A percentile compares a stretch with the other conserved stretches of the same genome.
phyloP scores from a whole-genome alignment of 2,113 vertebrate species.

The Rhipidura dahli region DNA sequence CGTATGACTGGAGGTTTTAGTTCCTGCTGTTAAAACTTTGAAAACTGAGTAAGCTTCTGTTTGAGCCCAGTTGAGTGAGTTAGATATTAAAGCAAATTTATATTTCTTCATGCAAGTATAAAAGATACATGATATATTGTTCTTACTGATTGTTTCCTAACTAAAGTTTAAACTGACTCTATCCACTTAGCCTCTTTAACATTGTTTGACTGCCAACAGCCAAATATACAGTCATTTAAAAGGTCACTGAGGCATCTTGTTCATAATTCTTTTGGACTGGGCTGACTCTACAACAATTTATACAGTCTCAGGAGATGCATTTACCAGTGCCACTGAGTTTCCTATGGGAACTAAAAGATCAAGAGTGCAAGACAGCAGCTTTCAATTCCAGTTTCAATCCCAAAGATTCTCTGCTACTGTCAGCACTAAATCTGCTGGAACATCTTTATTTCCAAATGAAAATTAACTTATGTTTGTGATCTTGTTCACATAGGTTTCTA shows the following conservation, averaged over 20 bases:
- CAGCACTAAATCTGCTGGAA: background rate
- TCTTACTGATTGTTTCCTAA: background rate
- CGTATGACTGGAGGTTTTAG: background rate
- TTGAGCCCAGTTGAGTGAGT: background rate
- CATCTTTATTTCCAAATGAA: background rate
- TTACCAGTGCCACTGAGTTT: background rate
- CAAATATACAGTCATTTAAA: background rate
- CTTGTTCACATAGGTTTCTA: background rate
- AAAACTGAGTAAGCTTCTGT: background rate
- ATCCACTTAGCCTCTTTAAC: background rate
- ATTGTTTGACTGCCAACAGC: background rate
- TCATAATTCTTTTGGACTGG: background rate
- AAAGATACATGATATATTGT: background rate
- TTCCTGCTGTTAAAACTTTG: background rate
- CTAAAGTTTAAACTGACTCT: slow-evolving; percentile 27
- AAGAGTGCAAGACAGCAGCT: background rate
- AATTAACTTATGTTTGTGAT: background rate
- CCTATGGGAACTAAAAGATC: background rate
- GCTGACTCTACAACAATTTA: background rate
- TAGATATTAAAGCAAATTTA: background rate
- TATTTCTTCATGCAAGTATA: background rate
- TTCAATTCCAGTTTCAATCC: background rate
- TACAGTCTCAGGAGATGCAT: background rate
- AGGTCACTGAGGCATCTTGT: slow-evolving; percentile 9
- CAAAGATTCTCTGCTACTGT: background rate